A percentile compares a stretch with the other conserved stretches of the same genome.
Evolutionary conservation across 2,797 vertebrate genomes (phyloP).

Genomic region (Chelon auratus): DNA sequence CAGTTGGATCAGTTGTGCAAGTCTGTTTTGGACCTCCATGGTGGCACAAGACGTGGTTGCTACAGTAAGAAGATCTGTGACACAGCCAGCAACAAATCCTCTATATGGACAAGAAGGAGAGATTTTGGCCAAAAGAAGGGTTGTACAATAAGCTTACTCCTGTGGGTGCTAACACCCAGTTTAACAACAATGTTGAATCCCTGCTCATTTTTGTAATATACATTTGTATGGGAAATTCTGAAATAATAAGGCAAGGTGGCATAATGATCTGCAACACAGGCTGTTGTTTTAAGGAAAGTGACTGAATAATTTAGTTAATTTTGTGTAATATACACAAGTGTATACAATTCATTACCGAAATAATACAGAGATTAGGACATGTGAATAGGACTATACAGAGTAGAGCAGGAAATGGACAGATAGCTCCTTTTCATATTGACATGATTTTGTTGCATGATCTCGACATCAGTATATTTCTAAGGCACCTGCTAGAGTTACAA

Average conservation of each 20-base stretch:
- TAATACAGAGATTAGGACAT: neutral
- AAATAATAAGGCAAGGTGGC: slow-evolving; percentile 1
- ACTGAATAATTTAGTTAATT: neutral
- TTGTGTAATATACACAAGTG: neutral
- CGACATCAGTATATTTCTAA: slow-evolving; percentile 6
- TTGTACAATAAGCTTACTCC: slow-evolving; percentile 21
- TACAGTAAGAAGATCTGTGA: slow-evolving; percentile 55
- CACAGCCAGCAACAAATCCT: slow-evolving; percentile 26
- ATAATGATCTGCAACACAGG: slow-evolving; percentile 1
- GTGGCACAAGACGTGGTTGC: slow-evolving; percentile 49
- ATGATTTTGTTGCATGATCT: slow-evolving; percentile 26
- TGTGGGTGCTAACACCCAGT: slow-evolving; percentile 3
- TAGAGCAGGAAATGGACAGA: neutral
- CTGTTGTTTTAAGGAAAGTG: neutral
- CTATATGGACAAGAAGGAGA: slow-evolving; percentile 27
- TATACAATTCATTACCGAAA: neutral
- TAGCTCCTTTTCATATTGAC: neutral
- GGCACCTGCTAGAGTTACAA: slow-evolving; percentile 31
- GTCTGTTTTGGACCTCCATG: slow-evolving; percentile 63
- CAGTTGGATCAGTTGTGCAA: slow-evolving; percentile 51
- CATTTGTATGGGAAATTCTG: neutral
- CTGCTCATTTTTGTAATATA: neutral
- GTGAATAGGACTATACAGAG: neutral
- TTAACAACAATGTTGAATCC: neutral
- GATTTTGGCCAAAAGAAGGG: slow-evolving; percentile 40